Percentiles rank a stretch among this genome's conserved stretches.
Evolutionary conservation across 1,140 invertebrate genomes (phyloP).

Genomic region (Drosophila hydei): DNA sequence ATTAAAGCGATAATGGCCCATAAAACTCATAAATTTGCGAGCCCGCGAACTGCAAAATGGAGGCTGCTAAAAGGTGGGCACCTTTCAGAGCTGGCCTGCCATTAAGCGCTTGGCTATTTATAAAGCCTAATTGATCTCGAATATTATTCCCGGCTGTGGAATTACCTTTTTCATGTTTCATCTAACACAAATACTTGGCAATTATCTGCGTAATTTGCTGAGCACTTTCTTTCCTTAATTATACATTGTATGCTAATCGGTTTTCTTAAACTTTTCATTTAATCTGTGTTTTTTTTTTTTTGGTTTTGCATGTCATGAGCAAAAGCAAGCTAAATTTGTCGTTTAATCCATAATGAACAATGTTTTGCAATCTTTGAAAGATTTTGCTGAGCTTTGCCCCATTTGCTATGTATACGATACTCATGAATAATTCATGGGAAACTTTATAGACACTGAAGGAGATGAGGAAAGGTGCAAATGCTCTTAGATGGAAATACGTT

Average conservation of each 20-base stretch:
- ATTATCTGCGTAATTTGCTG: conserved; percentile 40
- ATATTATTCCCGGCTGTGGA: conserved; percentile 6
- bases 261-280: conserved; percentile 69
- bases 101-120: conserved; percentile 39
- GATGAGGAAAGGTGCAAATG: conserved; percentile 23
- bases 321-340: conserved; percentile 18
- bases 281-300: conserved; percentile 42
- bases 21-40: conserved; percentile 69
- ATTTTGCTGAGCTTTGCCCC: conserved; percentile 35
- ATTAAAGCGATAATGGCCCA: conserved; percentile 76
- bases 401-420: conserved; percentile 53
- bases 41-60: conserved; percentile 38
- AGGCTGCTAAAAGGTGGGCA: conserved; percentile 39
- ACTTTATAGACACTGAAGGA: conserved; percentile 35
- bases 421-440: conserved; percentile 72
- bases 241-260: conserved; percentile 62
- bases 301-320: too few relatives aligned
- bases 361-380: conserved; percentile 31
- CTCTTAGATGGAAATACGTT: too few relatives aligned
- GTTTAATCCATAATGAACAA: conserved; percentile 8
- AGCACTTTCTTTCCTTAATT: conserved; percentile 6
- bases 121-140: conserved; percentile 36
- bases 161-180: conserved; percentile 12
- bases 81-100: conserved; percentile 15
- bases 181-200: conserved; percentile 10